Percentiles rank a stretch among this genome's conserved stretches.
phyloP scores from a whole-genome alignment of 2,797 vertebrate species.

The Crocidura indochinensis region DNA sequence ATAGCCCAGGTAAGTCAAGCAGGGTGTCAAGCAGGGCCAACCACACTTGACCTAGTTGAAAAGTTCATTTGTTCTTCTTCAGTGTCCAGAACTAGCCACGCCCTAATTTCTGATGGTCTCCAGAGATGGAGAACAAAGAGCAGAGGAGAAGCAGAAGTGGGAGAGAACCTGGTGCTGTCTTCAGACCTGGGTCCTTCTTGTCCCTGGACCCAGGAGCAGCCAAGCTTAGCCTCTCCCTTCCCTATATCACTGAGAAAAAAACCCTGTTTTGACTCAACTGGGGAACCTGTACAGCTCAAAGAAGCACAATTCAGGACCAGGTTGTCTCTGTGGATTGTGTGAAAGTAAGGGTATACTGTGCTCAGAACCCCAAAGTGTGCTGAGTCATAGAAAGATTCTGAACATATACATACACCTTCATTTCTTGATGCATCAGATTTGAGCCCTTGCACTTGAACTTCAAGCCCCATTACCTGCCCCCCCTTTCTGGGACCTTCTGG shows the following conservation, averaged over 20 bases:
- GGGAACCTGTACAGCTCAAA: neutral
- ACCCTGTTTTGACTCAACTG: neutral
- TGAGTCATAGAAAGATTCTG: neutral
- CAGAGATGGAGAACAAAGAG: neutral
- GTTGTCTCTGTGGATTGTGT: neutral
- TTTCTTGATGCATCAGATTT: neutral
- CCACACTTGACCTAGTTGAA: neutral
- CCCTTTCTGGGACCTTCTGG: neutral
- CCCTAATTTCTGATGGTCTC: too few relatives aligned
- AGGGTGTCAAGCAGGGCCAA: neutral
- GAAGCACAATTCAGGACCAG: neutral
- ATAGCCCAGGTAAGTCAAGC: neutral
- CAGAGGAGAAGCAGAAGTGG: neutral
- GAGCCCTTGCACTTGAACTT: neutral
- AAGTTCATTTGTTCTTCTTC: neutral
- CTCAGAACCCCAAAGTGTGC: neutral
- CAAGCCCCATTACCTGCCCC: neutral
- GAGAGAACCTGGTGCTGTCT: neutral
- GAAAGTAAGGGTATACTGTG: neutral
- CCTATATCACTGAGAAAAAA: neutral
- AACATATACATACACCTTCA: neutral
- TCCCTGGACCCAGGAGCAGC: neutral
- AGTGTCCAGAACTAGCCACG: neutral
- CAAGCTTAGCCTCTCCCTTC: neutral
- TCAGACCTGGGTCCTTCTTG: neutral